Base-by-base conservation (phyloP, 1,140 invertebrate genomes). In the Parasteatoda tepidariorum region DNA sequence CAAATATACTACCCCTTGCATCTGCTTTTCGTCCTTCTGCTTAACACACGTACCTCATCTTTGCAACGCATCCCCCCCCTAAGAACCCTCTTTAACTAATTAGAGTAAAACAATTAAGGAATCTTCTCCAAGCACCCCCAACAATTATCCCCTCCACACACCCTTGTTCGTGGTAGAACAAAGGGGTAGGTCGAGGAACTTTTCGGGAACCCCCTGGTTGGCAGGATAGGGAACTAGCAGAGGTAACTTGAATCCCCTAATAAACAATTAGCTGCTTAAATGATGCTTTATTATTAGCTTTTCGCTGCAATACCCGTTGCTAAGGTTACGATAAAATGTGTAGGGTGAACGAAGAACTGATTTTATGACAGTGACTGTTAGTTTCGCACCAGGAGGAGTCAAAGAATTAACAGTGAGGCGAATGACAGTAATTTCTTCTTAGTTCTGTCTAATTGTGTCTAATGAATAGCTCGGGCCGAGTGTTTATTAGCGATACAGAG, bases 181-280 rank as follows among this genome's bases (percentile, higher is more conserved):
- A 68, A 66, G 41, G 66, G 66, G 28, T 30, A 31, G 13, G 18
- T 48, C 18, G 9, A 48, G 9, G 9, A 48, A 41, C 5, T 13
- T 41, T 41, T 41, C 13, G 26, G 11, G 61, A 64, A n/a, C 26
- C 26, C 61, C 13, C 24, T 26, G 26, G 22, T 24, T 7, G 7
- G 26, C 6, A 26, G 7, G 28, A 30, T 4, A 31, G 30, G 26
- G 61, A n/a, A 11, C 26, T 26, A 48, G 38, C 9, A 48, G 38
- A 18, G 38, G 38, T 48, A 48, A 24, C 9, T 4, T n/a, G 33
- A 48, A 34, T 41, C 34, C 61, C 13, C 74, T 76, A 64, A 64
- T 64, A 76, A 76, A 76, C 74, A 76, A 76, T 76, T 76, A 76
- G 59, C 59, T 28, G 74, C 61, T 76, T 76, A 76, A 76, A 76